Conservation (phyloP, 2,113 vertebrate species). For the Corythaeola cristata region DNA sequence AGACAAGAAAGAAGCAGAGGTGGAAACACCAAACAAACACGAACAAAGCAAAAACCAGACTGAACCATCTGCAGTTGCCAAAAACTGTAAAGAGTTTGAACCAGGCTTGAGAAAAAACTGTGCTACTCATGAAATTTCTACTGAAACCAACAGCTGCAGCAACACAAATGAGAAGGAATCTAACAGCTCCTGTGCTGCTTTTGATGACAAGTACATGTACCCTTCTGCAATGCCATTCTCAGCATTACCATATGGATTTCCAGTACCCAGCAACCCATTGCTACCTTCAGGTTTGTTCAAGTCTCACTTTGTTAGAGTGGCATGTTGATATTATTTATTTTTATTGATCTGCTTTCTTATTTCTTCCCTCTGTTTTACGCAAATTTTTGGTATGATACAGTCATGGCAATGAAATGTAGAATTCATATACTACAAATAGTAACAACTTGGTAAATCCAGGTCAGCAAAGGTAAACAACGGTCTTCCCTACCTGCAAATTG, state of each 20-base stretch:
- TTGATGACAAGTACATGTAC: slow-evolving; percentile 83
- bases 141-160: slow-evolving; percentile 72
- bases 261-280: slow-evolving; percentile 74
- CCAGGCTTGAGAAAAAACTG: slow-evolving; percentile 74
- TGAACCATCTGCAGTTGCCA: slow-evolving; percentile 67
- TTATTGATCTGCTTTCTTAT: neutral
- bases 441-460: neutral
- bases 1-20: slow-evolving; percentile 78
- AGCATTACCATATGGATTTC: slow-evolving; percentile 81
- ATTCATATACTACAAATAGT: neutral
- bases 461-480: neutral
- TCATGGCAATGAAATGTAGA: neutral
- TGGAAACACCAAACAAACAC: slow-evolving; percentile 68
- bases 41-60: slow-evolving; percentile 77
- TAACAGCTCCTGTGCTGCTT: slow-evolving; percentile 73
- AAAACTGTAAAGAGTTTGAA: slow-evolving; percentile 78
- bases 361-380: neutral
- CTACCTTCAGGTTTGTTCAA: slow-evolving; percentile 68
- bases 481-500: neutral
- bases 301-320: neutral
- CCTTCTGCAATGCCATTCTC: slow-evolving; percentile 74
- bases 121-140: slow-evolving; percentile 67
- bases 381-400: neutral
- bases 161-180: slow-evolving; percentile 78
- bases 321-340: neutral